These are phyloP conservation scores for Oreochromis tanganicae DNA, from an alignment of 2,113 vertebrate species.

Conservation along the genomic window DNA sequence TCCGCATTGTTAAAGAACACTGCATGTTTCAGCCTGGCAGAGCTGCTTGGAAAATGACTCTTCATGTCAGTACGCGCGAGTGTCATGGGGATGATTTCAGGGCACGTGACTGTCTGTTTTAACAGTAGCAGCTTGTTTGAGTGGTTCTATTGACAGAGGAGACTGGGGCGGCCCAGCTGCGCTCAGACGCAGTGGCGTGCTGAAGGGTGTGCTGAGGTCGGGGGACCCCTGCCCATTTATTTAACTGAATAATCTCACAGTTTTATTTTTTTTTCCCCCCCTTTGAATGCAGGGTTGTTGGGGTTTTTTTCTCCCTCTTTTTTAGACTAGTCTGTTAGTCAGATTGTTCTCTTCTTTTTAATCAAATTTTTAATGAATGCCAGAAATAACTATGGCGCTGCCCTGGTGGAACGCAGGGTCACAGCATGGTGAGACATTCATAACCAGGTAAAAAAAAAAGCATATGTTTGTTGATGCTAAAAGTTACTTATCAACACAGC, in stretches of 20 bases:
- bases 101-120: constrained; percentile 39
- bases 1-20: background rate
- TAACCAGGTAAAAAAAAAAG: background rate
- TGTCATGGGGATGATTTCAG: background rate
- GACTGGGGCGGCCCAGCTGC: background rate
- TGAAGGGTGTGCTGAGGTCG: background rate
- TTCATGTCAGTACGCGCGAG: background rate
- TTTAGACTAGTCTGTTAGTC: background rate
- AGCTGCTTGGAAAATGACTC: background rate
- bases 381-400: background rate
- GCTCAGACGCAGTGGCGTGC: background rate
- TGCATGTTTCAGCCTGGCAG: background rate
- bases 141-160: background rate
- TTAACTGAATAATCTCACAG: background rate
- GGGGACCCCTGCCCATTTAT: background rate
- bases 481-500: background rate
- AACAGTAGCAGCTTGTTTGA: background rate
- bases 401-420: background rate
- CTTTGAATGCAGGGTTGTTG: background rate
- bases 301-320: accelerated
- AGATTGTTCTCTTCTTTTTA: background rate
- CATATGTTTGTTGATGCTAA: background rate
- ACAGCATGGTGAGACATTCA: background rate
- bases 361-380: background rate
- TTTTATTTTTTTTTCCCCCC: accelerated